Conservation (phyloP, 2,797 vertebrate species). For the Silurus aristotelis region DNA sequence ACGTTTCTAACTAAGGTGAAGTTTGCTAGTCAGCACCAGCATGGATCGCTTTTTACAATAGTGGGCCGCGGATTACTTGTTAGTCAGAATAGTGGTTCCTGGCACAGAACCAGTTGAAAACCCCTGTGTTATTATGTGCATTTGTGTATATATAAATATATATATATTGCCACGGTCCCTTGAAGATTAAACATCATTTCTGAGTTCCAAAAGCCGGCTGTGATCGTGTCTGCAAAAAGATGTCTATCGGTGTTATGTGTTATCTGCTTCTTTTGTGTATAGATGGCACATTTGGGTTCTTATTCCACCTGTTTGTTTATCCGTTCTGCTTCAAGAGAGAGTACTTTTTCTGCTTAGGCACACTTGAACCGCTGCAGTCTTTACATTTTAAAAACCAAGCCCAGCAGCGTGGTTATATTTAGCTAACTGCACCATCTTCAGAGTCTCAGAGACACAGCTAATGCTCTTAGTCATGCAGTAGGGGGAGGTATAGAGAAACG, state of each 20-base stretch:
- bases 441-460: slow-evolving; percentile 32
- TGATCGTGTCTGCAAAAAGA: neutral
- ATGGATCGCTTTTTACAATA: too few species aligned
- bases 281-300: neutral
- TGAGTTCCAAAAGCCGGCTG: neutral
- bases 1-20: too few species aligned
- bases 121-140: neutral
- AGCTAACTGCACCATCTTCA: slow-evolving; percentile 15
- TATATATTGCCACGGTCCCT: neutral
- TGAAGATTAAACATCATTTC: neutral
- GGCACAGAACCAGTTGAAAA: too few species aligned
- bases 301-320: slow-evolving; percentile 22
- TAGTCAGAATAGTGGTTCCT: too few species aligned
- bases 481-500: neutral
- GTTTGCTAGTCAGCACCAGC: too few species aligned
- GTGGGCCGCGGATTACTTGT: too few species aligned
- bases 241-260: slow-evolving; percentile 3
- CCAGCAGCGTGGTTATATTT: slow-evolving; percentile 44
- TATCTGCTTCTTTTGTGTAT: neutral
- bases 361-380: slow-evolving; percentile 17
- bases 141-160: neutral
- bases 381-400: slow-evolving; percentile 21
- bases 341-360: slow-evolving; percentile 6
- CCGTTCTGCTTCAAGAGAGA: slow-evolving; percentile 20
- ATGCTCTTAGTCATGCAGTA: slow-evolving; percentile 22